phyloP scores from a whole-genome alignment of 2,888 invertebrate genomes.

The Leucophenga montana region DNA sequence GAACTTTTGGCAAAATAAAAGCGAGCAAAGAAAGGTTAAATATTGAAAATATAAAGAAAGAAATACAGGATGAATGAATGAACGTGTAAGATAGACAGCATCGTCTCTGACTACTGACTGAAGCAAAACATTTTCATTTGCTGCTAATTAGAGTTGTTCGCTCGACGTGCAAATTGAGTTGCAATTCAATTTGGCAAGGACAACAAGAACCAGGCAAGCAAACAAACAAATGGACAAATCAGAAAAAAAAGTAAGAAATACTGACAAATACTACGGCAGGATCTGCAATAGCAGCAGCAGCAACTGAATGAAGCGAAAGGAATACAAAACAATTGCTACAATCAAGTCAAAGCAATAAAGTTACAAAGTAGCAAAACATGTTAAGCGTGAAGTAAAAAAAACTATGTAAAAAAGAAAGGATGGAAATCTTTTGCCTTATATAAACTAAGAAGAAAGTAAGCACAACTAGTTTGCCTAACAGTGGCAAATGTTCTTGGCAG shows the following conservation, averaged over 20 bases:
- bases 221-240: slow-evolving; percentile 24
- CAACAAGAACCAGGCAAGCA: slow-evolving; percentile 40
- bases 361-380: slow-evolving; percentile 23
- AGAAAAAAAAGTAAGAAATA: slow-evolving; percentile 13
- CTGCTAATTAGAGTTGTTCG: slow-evolving; percentile 40
- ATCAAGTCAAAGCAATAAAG: slow-evolving; percentile 28
- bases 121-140: slow-evolving; percentile 29
- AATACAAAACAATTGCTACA: slow-evolving; percentile 23
- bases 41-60: too few species aligned
- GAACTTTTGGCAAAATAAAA: neutral
- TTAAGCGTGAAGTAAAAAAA: slow-evolving; percentile 30
- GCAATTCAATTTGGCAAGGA: slow-evolving; percentile 61
- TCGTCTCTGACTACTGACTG: neutral
- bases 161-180: slow-evolving; percentile 53
- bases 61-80: neutral
- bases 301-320: slow-evolving; percentile 8
- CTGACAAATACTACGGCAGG: neutral
- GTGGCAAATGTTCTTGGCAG: slow-evolving; percentile 18
- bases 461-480: slow-evolving; percentile 50
- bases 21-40: neutral
- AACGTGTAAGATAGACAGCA: neutral
- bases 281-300: neutral
- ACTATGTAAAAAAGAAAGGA: slow-evolving; percentile 23
- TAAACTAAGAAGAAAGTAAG: slow-evolving; percentile 25
- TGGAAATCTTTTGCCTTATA: too few species aligned